Conservation (phyloP, 2,113 vertebrate species). For the Sylvilagus bachmani region DNA sequence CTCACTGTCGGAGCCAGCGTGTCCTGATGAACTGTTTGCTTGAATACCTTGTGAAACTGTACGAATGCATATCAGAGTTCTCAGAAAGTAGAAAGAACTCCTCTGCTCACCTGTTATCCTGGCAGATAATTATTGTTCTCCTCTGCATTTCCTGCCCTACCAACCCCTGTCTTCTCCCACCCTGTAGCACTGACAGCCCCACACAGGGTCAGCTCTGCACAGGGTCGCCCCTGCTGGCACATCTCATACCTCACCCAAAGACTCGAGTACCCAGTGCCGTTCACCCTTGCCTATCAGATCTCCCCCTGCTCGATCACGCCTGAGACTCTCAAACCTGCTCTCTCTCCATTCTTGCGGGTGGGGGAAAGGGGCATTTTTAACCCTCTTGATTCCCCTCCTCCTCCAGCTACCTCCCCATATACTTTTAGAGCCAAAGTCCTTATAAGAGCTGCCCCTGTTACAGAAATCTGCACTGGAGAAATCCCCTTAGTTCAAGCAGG, state of each 20-base stretch:
- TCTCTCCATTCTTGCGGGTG: neutral
- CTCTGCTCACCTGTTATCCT: neutral
- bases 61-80: slow-evolving; percentile 24
- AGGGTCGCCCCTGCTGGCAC: neutral
- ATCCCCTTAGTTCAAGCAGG: no score
- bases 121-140: neutral
- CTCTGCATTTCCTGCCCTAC: neutral
- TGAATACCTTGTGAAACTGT: slow-evolving; percentile 65
- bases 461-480: no score
- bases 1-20: neutral
- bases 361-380: neutral
- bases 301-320: neutral
- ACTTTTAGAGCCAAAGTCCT: neutral
- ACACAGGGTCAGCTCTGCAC: no score
- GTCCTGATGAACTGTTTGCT: slow-evolving; percentile 45
- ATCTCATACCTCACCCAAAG: rapidly evolving
- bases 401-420: neutral
- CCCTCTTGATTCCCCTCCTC: neutral
- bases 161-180: neutral
- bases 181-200: neutral
- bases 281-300: neutral
- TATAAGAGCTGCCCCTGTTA: neutral
- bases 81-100: slow-evolving; percentile 26
- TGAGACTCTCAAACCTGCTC: neutral
- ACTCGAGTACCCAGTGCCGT: neutral